Evolutionary conservation across 2,113 vertebrate genomes (phyloP).

Genomic region (Taurulus bubalis): DNA sequence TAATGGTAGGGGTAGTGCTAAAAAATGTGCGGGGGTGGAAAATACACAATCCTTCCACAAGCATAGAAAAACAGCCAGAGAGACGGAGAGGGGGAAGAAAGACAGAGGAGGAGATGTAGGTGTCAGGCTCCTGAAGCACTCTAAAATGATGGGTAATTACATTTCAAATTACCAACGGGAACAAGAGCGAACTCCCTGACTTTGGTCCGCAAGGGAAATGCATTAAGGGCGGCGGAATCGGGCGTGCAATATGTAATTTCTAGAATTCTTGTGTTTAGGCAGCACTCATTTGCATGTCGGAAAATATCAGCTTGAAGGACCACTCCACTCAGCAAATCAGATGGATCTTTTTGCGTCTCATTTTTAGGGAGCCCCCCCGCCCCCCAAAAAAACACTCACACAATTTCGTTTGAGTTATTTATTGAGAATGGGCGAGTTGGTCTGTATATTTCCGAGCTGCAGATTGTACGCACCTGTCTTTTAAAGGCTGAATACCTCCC

Average conservation of each 20-base stretch:
- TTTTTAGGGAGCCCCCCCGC: not conserved
- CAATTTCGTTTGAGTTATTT: slow-evolving; percentile 2
- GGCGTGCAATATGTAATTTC: slow-evolving; percentile 60
- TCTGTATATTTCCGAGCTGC: not conserved
- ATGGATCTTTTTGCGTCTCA: slow-evolving; percentile 24
- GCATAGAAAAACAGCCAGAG: slow-evolving; percentile 66
- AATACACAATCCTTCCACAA: slow-evolving; percentile 68
- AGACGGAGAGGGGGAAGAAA: slow-evolving; percentile 23
- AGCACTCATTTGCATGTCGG: slow-evolving; percentile 65
- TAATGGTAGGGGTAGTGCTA: slow-evolving; percentile 78
- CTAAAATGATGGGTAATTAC: slow-evolving; percentile 80
- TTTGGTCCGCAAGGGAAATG: slow-evolving; percentile 57
- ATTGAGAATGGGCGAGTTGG: not conserved
- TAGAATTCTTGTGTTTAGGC: slow-evolving; percentile 57
- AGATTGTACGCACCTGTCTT: no score
- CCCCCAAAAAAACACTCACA: not conserved
- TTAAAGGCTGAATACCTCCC: not conserved
- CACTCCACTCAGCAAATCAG: slow-evolving; percentile 38
- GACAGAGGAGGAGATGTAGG: slow-evolving; percentile 64
- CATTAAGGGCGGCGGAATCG: slow-evolving; percentile 63
- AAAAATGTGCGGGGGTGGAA: slow-evolving; percentile 76
- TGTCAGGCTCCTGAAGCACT: slow-evolving; percentile 76
- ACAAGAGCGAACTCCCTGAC: slow-evolving; percentile 70
- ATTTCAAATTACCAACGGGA: slow-evolving; percentile 78
- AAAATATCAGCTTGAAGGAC: slow-evolving; percentile 58